Evolutionary conservation across 2,888 invertebrate species (phyloP).

Genomic region (Pseudoips prasinana): DNA sequence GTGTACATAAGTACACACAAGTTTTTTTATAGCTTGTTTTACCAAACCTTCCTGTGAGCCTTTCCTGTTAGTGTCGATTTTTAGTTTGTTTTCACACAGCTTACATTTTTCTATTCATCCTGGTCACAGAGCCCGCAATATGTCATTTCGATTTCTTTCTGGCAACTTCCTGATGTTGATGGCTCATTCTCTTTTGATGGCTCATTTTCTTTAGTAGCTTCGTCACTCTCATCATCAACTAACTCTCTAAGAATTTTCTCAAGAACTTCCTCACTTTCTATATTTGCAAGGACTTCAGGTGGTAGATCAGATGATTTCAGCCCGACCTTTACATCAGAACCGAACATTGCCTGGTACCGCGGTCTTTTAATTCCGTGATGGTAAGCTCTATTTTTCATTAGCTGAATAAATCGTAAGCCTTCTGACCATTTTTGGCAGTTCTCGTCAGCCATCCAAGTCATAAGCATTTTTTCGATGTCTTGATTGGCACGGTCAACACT

Average conservation of each 20-base stretch:
- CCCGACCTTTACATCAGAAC: conserved; percentile 27
- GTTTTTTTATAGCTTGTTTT: too few species aligned
- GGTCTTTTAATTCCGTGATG: conserved; percentile 27
- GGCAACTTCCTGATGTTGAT: conserved; percentile 2
- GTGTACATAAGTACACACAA: too few species aligned
- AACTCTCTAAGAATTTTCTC: conserved; percentile 6
- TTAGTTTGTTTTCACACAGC: too few species aligned
- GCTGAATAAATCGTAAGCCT: conserved; percentile 35
- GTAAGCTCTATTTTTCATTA: conserved; percentile 29
- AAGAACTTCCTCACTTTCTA: conserved; percentile 6
- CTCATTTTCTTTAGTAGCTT: too few species aligned
- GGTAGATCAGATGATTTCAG: too few species aligned
- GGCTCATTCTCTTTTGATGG: conserved; percentile 2
- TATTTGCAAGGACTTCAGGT: too few species aligned
- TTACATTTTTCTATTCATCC: too few species aligned
- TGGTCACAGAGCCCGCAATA: conserved; percentile 3
- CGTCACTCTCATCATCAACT: conserved; percentile 5
- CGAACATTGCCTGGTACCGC: conserved; percentile 35
- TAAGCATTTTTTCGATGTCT: conserved; percentile 36
- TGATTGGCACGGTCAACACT: conserved; percentile 24
- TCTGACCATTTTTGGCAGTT: conserved; percentile 36
- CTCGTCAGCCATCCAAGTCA: conserved; percentile 37
- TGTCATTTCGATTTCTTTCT: conserved; percentile 4
- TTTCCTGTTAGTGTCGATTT: too few species aligned
- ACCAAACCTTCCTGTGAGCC: too few species aligned